Base-by-base conservation (phyloP, 2,113 vertebrate species). In the Scopus umbretta region DNA sequence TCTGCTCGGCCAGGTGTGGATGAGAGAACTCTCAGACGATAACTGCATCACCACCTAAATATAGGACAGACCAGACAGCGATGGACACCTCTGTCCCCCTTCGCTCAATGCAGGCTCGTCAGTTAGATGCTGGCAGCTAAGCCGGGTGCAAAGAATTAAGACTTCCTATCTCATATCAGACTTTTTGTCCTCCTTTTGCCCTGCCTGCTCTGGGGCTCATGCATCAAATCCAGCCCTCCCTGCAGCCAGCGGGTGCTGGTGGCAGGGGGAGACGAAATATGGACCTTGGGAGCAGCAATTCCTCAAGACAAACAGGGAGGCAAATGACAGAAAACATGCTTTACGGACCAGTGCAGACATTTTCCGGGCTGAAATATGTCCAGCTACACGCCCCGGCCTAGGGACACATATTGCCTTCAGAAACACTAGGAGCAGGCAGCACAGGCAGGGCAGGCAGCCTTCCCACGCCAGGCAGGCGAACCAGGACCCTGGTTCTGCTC, bases 21-120 rank as follows among this genome's bases (percentile, higher is more conserved):
- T 38, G 72, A 7, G 30, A 4, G 19, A 80, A 9, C 43, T n/a
- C 59, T 36, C 59, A 75, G 30, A 47, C 1, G 4, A 2, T n/a
- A 45, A 40, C 65, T 8, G 2, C 58, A 34, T 52, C 85, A 36
- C 50, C 3, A 3, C 55, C 87, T 68, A 86, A 88, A 94, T 74
- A 81, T 16, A 90, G 95, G 78, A 9, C 65, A 49, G 56, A 9
- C 3, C 29, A 18, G 59, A 8, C 0, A 0, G 61, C 0, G 1
- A 40, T 1, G 34, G 85, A 36, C 56, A 72, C 52, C 59, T 71
- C 66, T 26, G 42, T 18, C 16, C n/a, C 26, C 2, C 56, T 65
- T 40, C 0, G 4, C 74, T 42, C 29, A 29, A 4, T 0, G 0
- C 32, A 43, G 32, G 16, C 56, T 79, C 62, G 16, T 29, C 8